Base-by-base conservation (phyloP, 2,888 invertebrate genomes). In the Ditula angustiorana region DNA sequence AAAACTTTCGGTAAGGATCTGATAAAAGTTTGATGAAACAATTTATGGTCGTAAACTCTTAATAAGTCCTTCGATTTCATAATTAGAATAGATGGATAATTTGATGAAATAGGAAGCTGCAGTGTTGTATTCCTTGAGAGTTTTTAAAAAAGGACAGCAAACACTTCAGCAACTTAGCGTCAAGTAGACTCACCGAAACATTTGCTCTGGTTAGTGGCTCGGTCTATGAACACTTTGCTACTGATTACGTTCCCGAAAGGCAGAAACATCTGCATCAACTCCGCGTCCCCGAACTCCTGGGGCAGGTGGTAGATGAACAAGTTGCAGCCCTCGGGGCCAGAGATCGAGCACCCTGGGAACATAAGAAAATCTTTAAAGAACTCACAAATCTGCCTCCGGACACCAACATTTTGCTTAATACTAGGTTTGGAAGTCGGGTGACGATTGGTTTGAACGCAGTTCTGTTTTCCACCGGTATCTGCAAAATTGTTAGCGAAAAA, bases 291-390 rank as follows among this genome's bases (percentile, higher is more conserved):
- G 88, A 99, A 99, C 94, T 99, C 99, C 94, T 99, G 99, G 76
- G 99, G 99, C 94, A 99, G 96, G 94, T 99, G 99, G 95, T 99
- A 99, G 94, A 99, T 99, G 95, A 99, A 99, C 82, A 99, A 96
- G 94, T 99, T 99, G 95, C 99, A 99, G 87, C 99, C 99, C 94
- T 99, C 99, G 77, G 99, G 99, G 88, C 99, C 99, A 88, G 97
- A 97, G 94, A 98, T 97, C 86, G 97, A 98, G 94, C 98, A 98
- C 90, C 98, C 98, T 97, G 95, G 94, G 92, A 95, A 95, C 94
- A 95, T 94, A 88, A 95, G 89, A 92, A 94, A 94, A 93, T 95
- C 95, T 95, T 95, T 94, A 94, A 94, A 94, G 93, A 94, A 94
- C 94, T 93, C 92, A 92, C 88, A 92, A 87, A 88, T 92, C 93